Percentiles rank a stretch among this genome's conserved stretches.
Evolutionary conservation across 2,113 vertebrate genomes (phyloP).

Genomic region (Lepus timidus): DNA sequence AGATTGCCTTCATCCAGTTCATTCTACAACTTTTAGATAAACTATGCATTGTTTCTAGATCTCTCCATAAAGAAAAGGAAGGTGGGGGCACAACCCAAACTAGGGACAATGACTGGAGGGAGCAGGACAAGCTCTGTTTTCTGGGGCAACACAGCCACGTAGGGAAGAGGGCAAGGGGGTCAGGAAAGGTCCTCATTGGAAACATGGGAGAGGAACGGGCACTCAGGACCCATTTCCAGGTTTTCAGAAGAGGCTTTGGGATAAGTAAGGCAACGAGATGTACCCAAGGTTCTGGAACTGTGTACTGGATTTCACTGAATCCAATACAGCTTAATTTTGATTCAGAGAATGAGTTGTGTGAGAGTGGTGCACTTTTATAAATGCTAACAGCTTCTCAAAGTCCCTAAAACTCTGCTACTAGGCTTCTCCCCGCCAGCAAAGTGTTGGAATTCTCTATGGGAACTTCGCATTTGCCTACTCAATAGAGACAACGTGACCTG

Average conservation of each 20-base stretch:
- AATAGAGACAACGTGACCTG: neutral
- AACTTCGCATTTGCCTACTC: conserved; percentile 9
- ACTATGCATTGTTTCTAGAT: conserved; percentile 1
- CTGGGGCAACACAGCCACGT: neutral
- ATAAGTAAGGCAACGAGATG: neutral
- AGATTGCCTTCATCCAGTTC: neutral
- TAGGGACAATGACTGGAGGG: neutral
- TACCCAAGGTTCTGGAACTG: neutral
- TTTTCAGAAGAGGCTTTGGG: neutral
- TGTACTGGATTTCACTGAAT: neutral
- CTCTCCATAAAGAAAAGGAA: neutral
- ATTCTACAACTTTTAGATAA: conserved; percentile 20
- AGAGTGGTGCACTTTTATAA: conserved; percentile 15
- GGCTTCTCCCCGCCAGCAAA: neutral
- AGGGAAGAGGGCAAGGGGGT: conserved; percentile 44
- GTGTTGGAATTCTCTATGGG: conserved; percentile 1
- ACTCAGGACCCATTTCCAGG: neutral
- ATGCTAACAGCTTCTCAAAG: neutral
- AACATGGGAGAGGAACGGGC: conserved; percentile 14
- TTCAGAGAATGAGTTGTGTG: neutral
- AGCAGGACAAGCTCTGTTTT: neutral
- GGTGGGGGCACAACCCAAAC: neutral
- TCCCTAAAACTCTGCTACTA: neutral
- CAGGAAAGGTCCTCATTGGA: conserved; percentile 14
- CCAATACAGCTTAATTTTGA: conserved; percentile 6